Evolutionary conservation across 2,113 vertebrate species (phyloP), one percentile per base, ranked within the genome.

Genomic region (Melanotaenia duboulayi): DNA sequence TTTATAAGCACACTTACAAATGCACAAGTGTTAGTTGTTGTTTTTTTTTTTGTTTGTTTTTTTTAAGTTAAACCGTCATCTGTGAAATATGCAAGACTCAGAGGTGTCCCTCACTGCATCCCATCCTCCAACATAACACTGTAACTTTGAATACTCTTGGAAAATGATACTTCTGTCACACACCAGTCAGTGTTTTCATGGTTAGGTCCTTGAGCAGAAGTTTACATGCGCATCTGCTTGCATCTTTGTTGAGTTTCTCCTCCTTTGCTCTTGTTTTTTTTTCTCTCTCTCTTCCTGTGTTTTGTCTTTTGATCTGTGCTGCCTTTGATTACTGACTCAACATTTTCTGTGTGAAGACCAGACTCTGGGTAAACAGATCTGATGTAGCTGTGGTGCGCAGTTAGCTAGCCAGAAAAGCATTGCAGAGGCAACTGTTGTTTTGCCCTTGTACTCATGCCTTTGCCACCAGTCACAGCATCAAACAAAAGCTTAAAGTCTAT

Each of bases 321-420:
- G 68, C 40, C 54, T 87, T 86, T 75, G 54, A 80, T 81, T 82
- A 79, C 74, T 57, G 25, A 62, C 71, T 85, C 65, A 54, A 64
- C 60, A 65, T 82, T 87, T 75, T 62, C 58, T 67, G 8, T 56
- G 52, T 66, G 58, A 76, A 68, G 62, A 65, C 44, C 8, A 13
- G 49, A 46, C 58, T 52, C 32, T 50, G 32, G 0, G 81, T 84
- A 83, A 81, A 78, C 74, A 87, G 44, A 84, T 74, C 68, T 62
- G 58, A 63, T 57, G 71, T 74, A 72, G 73, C 69, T 80, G 80
- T 74, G 20, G 28, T 50, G 60, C 50, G 25, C 35, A 32, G 44
- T 57, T 52, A 56, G 37, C 74, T 60, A 51, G 32, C 60, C 42
- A 24, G 66, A 67, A 74, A 63, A 59, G 56, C 40, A 17, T 60